Evolutionary conservation across 2,797 vertebrate species (phyloP).

Genomic region (Nannoperca obscura): DNA sequence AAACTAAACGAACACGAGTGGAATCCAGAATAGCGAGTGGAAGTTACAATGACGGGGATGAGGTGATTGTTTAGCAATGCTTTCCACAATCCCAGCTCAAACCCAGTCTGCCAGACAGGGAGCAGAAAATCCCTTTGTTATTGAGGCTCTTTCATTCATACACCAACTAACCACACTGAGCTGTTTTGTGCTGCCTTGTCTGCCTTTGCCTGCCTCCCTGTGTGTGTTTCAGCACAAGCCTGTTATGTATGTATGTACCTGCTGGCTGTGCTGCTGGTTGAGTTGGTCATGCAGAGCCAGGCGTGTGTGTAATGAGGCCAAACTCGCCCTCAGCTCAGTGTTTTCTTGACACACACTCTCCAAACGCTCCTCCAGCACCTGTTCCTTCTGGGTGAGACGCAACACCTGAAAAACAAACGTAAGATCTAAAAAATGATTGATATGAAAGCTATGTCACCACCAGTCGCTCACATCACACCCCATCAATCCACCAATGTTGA

Average conservation of each 20-base stretch:
- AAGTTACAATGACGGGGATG: slow-evolving; percentile 61
- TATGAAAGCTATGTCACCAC: not conserved
- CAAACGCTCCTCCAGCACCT: slow-evolving; percentile 78
- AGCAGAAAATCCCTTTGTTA: slow-evolving; percentile 57
- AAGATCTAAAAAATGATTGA: slow-evolving; percentile 1
- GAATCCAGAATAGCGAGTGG: slow-evolving; percentile 72
- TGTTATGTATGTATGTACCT: slow-evolving; percentile 71
- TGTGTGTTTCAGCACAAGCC: not conserved
- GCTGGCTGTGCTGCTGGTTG: slow-evolving; percentile 77
- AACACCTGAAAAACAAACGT: slow-evolving; percentile 74
- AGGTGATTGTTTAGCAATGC: slow-evolving; percentile 62
- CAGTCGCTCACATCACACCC: not conserved
- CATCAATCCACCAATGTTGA: not conserved
- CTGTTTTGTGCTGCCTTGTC: slow-evolving; percentile 19
- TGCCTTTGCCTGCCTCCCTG: not conserved
- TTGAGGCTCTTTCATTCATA: slow-evolving; percentile 50
- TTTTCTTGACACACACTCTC: slow-evolving; percentile 79
- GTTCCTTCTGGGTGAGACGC: slow-evolving; percentile 82
- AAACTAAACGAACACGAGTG: slow-evolving; percentile 60
- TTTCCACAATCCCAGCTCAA: slow-evolving; percentile 60
- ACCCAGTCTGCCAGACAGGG: slow-evolving; percentile 41
- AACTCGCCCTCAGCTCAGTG: slow-evolving; percentile 74
- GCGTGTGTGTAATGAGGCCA: slow-evolving; percentile 76
- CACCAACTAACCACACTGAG: slow-evolving; percentile 7
- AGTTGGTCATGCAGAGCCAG: slow-evolving; percentile 80